Conservation (phyloP, 2,113 vertebrate species). For the Chaenocephalus aceratus region DNA sequence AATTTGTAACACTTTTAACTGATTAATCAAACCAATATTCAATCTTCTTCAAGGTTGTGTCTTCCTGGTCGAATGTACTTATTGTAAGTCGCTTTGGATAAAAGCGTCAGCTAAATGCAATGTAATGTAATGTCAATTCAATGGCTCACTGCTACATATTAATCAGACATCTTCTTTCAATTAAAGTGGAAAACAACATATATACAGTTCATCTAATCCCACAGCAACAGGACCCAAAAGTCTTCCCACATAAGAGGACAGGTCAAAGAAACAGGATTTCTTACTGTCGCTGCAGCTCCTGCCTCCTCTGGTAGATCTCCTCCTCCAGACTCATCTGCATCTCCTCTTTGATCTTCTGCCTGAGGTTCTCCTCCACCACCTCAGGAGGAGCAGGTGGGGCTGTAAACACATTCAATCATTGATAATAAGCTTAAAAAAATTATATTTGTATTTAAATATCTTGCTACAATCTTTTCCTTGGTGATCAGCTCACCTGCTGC, state of each 20-base stretch:
- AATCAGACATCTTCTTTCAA: not conserved
- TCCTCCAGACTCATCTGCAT: slow-evolving; percentile 72
- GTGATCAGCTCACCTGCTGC: slow-evolving; percentile 51
- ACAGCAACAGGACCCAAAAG: not conserved
- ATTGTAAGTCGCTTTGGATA: no score
- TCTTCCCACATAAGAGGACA: not conserved
- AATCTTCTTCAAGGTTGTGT: no score
- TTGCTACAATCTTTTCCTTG: no score
- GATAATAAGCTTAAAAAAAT: not conserved
- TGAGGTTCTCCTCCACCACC: slow-evolving; percentile 71
- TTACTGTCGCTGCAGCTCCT: slow-evolving; percentile 77
- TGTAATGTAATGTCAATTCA: no score
- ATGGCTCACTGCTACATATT: no score
- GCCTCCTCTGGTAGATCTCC: slow-evolving; percentile 70
- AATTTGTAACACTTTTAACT: no score
- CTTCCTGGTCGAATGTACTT: no score
- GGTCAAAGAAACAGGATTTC: not conserved
- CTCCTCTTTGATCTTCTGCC: slow-evolving; percentile 72
- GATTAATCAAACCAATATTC: no score
- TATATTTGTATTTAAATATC: not conserved
- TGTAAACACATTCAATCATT: slow-evolving; percentile 1
- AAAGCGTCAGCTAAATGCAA: no score
- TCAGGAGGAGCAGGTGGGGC: slow-evolving; percentile 32
- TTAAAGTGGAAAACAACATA: not conserved
- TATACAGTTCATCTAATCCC: not conserved